These are phyloP conservation scores for Peromyscus californicus DNA, from an alignment of 2,113 vertebrate genomes.

Conservation along the genomic window DNA sequence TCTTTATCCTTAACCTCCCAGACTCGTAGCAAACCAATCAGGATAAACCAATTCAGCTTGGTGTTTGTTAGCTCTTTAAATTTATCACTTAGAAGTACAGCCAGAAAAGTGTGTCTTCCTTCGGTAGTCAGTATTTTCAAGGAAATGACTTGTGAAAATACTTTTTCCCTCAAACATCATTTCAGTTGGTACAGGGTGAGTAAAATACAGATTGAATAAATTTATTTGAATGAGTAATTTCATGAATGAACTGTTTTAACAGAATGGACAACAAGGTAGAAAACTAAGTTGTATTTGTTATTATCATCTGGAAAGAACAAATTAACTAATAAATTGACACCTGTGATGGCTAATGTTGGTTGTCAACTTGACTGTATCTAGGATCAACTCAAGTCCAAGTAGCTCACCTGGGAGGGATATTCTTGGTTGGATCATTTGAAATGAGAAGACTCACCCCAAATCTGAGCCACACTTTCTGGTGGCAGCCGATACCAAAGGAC, in stretches of 20 bases:
- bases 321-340: neutral
- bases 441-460: neutral
- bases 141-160: conserved; percentile 1
- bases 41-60: neutral
- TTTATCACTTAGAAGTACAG: conserved; percentile 1
- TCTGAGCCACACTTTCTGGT: neutral
- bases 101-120: conserved; percentile 12
- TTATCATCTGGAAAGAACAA: conserved; percentile 15
- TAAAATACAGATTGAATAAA: conserved; percentile 7
- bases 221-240: neutral
- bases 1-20: neutral
- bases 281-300: conserved; percentile 18
- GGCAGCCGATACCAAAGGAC: neutral
- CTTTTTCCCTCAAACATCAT: neutral
- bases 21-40: neutral
- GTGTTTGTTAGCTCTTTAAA: neutral
- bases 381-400: neutral
- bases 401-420: neutral
- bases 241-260: conserved; percentile 22
- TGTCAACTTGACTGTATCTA: neutral
- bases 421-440: neutral
- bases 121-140: neutral
- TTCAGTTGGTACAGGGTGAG: neutral
- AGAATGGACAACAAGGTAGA: neutral
- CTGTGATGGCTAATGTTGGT: neutral